Conservation (phyloP, 2,888 invertebrate genomes). For the Lasioglossum figueresi region DNA sequence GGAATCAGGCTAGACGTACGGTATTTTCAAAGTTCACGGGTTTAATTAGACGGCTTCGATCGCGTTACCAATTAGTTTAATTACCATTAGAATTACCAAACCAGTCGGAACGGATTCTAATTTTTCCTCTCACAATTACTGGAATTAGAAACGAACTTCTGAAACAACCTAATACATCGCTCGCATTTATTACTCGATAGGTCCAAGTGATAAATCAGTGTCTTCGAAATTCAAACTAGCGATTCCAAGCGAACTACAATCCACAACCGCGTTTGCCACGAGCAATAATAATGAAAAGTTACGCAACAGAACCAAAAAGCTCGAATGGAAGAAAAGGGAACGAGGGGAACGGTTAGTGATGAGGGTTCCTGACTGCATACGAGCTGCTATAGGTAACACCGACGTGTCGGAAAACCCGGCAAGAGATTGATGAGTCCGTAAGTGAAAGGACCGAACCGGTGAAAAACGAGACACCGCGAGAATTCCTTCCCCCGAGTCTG, state of each 20-base stretch:
- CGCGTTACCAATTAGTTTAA: not conserved
- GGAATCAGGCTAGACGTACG: not conserved
- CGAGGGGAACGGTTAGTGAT: slow-evolving; percentile 54
- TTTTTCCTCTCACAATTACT: not conserved
- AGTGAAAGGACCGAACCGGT: slow-evolving; percentile 65
- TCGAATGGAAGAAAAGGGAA: slow-evolving; percentile 52
- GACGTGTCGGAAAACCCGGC: slow-evolving; percentile 59
- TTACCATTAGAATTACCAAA: not conserved
- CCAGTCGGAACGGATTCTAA: not conserved
- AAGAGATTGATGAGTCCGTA: slow-evolving; percentile 70
- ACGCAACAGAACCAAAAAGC: slow-evolving; percentile 58
- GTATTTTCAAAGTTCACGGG: not conserved
- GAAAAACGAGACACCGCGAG: slow-evolving; percentile 62
- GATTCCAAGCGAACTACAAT: not conserved
- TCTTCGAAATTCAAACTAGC: not conserved
- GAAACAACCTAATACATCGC: not conserved
- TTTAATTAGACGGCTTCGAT: not conserved
- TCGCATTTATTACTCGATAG: too few relatives aligned
- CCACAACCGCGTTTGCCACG: not conserved
- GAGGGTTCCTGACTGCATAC: slow-evolving; percentile 58
- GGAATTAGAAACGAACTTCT: not conserved
- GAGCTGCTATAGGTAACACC: slow-evolving; percentile 43
- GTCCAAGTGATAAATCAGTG: not conserved
- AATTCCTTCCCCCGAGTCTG: slow-evolving; percentile 58
- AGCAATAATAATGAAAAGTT: slow-evolving; percentile 63